Conservation (phyloP, 2,888 invertebrate species). For the Nemotelus pantherinus region DNA sequence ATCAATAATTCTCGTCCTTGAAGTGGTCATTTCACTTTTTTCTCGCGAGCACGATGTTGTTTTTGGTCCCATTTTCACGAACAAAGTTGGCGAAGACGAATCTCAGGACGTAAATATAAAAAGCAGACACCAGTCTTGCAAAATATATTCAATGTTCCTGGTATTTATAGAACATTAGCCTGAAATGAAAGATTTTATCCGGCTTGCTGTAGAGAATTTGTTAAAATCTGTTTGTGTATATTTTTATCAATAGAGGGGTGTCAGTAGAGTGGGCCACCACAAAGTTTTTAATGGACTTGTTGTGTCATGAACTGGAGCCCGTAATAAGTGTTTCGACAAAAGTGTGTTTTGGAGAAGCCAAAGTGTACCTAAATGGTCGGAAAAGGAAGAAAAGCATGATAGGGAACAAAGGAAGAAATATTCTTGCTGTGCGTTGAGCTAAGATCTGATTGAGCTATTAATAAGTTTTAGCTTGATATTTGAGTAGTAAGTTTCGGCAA, state of each 20-base stretch:
- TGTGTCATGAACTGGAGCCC: background rate
- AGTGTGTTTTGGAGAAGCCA: too few relatives aligned
- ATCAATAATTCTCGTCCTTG: background rate
- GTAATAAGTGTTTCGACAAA: too few relatives aligned
- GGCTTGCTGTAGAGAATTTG: background rate
- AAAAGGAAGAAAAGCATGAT: too few relatives aligned
- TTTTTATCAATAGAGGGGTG: background rate
- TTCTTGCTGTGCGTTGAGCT: too few relatives aligned
- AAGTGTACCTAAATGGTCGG: too few relatives aligned
- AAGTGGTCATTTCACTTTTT: background rate
- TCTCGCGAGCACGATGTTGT: background rate
- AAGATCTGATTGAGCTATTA: too few relatives aligned
- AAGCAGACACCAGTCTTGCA: too few relatives aligned
- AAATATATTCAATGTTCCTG: background rate
- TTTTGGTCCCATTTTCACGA: background rate
- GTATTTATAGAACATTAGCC: background rate
- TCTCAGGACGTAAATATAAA: too few relatives aligned
- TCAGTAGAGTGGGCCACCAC: background rate
- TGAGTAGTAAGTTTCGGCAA: too few relatives aligned
- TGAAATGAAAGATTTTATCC: background rate
- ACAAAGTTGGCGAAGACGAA: too few relatives aligned
- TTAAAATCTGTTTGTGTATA: conserved; percentile 8
- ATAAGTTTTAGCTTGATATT: too few relatives aligned
- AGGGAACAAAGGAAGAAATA: too few relatives aligned
- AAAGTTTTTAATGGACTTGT: conserved; percentile 40